Base-by-base conservation (phyloP, 2,113 vertebrate genomes). In the Beaufortia kweichowensis region DNA sequence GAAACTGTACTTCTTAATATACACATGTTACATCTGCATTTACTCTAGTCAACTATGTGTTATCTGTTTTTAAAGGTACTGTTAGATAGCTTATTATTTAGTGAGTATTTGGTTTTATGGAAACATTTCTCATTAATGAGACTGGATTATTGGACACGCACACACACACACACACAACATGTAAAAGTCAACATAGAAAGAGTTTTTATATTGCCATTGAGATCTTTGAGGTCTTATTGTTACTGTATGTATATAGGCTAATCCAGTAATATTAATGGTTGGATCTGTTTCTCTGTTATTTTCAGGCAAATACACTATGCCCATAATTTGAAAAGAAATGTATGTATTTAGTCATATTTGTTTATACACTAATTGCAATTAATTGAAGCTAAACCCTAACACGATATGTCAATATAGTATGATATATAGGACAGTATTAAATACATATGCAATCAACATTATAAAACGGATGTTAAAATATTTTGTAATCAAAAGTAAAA, bases 161-260 rank as follows among this genome's bases (percentile, higher is more conserved):
- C 6, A 33, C 9, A 39, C 35, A 39, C 9, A 39, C 1, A 39
- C 9, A 39, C 35, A 39, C 9, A 39, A 0, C 8, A 11, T 10
- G 9, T 39, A 39, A 39, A 39, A 2, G 35, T 39, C 2, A 39
- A 11, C 9, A 39, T 2, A 39, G 35, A 39, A 10, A 39, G 35
- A 39, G 35, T 39, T n/a, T n/a, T n/a, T n/a, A n/a, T n/a, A n/a
- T n/a, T n/a, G n/a, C n/a, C n/a, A n/a, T n/a, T n/a, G n/a, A n/a
- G 35, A 39, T 39, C 10, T 7, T 39, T 39, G 10, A 39, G 6
- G 35, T 7, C 35, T 7, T 9, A 1, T 7, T 39, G 6, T 39
- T 39, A 39, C 10, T 39, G 35, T 39, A 75, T n/a, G 7, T 50
- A 55, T 75, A 28, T 28, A 56, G 48, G 31, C 33, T 66, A 65